Conservation (phyloP, 2,888 invertebrate genomes). For the Zelleria hepariella region DNA sequence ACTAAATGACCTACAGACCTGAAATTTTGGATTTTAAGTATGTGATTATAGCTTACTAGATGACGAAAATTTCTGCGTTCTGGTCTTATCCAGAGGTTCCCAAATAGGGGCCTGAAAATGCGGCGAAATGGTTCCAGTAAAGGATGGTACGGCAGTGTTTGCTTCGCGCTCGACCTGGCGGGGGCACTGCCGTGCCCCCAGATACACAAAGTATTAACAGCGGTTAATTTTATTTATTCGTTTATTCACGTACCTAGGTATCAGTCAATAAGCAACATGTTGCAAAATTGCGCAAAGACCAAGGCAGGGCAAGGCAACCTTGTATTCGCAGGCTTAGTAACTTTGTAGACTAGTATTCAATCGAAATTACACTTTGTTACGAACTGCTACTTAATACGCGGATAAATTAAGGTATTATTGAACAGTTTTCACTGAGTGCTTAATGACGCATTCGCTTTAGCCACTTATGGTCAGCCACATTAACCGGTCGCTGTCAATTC, state of each 20-base stretch:
- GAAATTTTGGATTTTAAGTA: no score
- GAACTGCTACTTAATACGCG: neutral
- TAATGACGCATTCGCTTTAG: neutral
- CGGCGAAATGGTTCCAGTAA: no score
- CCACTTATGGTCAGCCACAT: neutral
- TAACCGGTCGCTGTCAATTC: constrained; percentile 19
- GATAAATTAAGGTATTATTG: neutral
- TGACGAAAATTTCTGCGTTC: no score
- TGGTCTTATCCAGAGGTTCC: no score
- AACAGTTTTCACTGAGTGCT: neutral
- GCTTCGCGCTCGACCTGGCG: no score
- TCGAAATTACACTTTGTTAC: neutral
- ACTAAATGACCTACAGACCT: no score
- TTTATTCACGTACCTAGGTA: neutral
- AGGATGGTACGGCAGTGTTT: no score
- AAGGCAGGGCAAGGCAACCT: neutral
- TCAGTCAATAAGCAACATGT: neutral
- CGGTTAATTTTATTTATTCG: no score
- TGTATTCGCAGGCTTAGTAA: neutral
- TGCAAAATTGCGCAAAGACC: neutral
- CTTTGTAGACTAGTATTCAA: neutral
- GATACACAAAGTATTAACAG: no score
- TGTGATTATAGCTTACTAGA: no score
- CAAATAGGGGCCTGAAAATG: no score
- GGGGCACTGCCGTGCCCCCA: no score